Evolutionary conservation across 1,140 invertebrate species (phyloP).

Genomic region (Bombus sylvicola): DNA sequence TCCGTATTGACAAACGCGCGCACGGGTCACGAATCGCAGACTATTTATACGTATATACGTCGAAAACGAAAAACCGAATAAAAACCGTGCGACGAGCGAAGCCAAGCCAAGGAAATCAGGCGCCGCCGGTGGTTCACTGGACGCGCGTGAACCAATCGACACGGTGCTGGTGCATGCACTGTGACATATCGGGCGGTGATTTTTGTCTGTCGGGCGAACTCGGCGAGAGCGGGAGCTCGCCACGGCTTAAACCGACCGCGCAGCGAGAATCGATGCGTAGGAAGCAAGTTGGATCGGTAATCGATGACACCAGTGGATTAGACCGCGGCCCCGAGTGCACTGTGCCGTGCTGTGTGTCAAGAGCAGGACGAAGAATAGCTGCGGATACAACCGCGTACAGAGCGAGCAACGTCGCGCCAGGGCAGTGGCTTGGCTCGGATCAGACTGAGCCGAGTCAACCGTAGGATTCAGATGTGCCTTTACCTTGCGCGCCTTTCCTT

Average conservation of each 20-base stretch:
- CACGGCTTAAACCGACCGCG: conserved; percentile 46
- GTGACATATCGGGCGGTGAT: conserved; percentile 52
- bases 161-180: conserved; percentile 34
- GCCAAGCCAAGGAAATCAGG: no score
- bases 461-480: conserved; percentile 76
- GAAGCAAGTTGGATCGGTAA: conserved; percentile 50
- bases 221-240: conserved; percentile 5
- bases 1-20: conserved; percentile 3
- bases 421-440: conserved; percentile 74
- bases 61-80: background rate
- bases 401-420: conserved; percentile 55
- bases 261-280: conserved; percentile 27
- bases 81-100: background rate
- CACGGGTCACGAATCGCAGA: background rate
- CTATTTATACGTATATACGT: no score
- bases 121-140: conserved; percentile 8
- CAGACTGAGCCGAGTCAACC: conserved; percentile 74
- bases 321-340: background rate
- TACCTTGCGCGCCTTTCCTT: conserved; percentile 62
- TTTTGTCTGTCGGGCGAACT: conserved; percentile 21
- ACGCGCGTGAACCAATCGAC: conserved; percentile 29
- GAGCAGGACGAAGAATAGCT: conserved; percentile 3
- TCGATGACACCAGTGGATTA: conserved; percentile 46
- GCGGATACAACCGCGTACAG: conserved; percentile 14
- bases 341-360: conserved; percentile 21